These are phyloP conservation scores for Piezodorus guildinii DNA, from an alignment of 1,140 invertebrate genomes.

Conservation along the genomic window DNA sequence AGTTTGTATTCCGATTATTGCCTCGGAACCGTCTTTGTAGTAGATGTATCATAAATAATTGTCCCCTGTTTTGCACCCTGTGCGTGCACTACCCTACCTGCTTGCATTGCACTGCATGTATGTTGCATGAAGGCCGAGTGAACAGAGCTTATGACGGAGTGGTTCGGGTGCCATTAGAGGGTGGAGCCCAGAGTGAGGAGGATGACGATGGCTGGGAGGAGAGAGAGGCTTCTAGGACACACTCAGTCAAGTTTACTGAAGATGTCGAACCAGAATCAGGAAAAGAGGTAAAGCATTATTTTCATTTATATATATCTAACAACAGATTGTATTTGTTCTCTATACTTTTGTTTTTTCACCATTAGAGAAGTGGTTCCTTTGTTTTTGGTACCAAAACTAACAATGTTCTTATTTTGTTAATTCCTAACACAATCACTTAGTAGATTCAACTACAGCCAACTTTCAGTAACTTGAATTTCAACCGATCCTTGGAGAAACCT, in stretches of 20 bases:
- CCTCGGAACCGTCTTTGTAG: too few species aligned
- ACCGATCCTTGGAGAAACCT: too few species aligned
- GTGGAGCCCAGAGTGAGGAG: constrained; percentile 30
- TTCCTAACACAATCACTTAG: too few species aligned
- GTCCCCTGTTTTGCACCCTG: not conserved
- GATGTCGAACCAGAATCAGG: constrained; percentile 44
- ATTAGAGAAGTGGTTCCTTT: not conserved
- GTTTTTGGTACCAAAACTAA: too few species aligned
- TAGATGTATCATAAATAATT: too few species aligned
- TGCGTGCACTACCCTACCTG: not conserved
- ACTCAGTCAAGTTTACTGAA: constrained; percentile 82
- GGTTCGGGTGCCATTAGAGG: constrained; percentile 18
- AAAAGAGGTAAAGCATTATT: constrained; percentile 25
- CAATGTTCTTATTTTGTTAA: too few species aligned
- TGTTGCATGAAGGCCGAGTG: constrained; percentile 21
- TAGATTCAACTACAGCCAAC: too few species aligned
- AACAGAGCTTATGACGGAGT: constrained; percentile 20
- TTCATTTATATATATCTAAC: not conserved
- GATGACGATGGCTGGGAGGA: constrained; percentile 65
- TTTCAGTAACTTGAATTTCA: too few species aligned
- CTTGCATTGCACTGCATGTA: constrained; percentile 14
- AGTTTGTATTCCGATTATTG: too few species aligned
- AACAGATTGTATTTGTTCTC: not conserved
- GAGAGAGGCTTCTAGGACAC: constrained; percentile 63
- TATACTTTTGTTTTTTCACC: not conserved